These are phyloP conservation scores for Melolontha melolontha DNA, from an alignment of 2,888 invertebrate genomes.

Conservation along the genomic window DNA sequence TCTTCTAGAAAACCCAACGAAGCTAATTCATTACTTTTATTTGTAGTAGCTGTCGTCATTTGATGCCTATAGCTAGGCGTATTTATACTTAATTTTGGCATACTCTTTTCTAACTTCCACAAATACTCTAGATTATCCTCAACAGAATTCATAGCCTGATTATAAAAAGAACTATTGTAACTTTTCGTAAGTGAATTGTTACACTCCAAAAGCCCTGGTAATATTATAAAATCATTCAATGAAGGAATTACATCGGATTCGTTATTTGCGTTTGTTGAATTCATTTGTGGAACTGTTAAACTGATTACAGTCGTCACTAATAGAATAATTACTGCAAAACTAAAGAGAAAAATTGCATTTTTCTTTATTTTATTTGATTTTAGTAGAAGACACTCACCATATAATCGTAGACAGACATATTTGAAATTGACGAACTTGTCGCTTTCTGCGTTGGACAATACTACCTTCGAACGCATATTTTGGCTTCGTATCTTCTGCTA, in stretches of 20 bases:
- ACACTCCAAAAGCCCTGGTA: constrained; percentile 34
- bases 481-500: constrained; percentile 62
- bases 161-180: constrained; percentile 60
- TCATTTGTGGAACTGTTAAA: constrained; percentile 41
- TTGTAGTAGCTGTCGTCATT: constrained; percentile 74
- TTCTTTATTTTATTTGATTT: background rate
- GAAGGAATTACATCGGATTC: constrained; percentile 29
- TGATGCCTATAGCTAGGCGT: constrained; percentile 80
- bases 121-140: constrained; percentile 68
- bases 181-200: constrained; percentile 1
- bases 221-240: constrained; percentile 17
- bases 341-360: constrained; percentile 45
- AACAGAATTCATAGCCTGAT: constrained; percentile 69
- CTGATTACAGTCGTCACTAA: constrained; percentile 47
- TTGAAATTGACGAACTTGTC: constrained; percentile 72
- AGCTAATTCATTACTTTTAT: constrained; percentile 73
- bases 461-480: constrained; percentile 69
- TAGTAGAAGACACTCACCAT: constrained; percentile 71
- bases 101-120: constrained; percentile 42
- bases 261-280: constrained; percentile 54
- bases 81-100: constrained; percentile 67
- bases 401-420: constrained; percentile 78
- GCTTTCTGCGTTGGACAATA: constrained; percentile 67
- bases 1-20: constrained; percentile 77
- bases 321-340: constrained; percentile 51